Conservation (phyloP, 2,797 vertebrate genomes). For the Tragopan temminckii region DNA sequence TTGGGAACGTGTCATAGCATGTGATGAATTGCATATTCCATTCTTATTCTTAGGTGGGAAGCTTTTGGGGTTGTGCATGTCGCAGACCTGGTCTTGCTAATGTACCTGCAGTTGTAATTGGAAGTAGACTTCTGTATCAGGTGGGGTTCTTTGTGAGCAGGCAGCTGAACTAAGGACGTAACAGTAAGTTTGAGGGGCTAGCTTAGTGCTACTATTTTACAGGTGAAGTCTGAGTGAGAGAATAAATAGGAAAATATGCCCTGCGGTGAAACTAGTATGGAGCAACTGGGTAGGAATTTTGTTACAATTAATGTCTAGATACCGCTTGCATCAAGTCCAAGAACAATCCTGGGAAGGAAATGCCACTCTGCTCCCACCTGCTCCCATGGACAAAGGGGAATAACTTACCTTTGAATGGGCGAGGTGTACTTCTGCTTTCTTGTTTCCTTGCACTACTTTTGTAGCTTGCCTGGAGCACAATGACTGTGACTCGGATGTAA, state of each 20-base stretch:
- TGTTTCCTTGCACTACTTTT: neutral
- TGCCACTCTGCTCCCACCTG: neutral
- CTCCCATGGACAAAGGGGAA: fast-evolving
- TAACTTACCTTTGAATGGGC: neutral
- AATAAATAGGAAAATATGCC: neutral
- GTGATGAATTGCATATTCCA: slow-evolving; percentile 63
- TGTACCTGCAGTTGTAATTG: neutral
- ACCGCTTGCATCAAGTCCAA: neutral
- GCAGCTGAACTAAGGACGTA: neutral
- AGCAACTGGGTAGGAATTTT: neutral
- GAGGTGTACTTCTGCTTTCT: neutral
- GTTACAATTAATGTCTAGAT: neutral
- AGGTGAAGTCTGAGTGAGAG: slow-evolving; percentile 23
- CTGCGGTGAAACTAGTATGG: neutral
- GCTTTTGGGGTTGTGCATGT: slow-evolving; percentile 34
- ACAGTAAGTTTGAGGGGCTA: neutral
- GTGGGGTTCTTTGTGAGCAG: neutral
- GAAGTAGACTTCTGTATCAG: neutral
- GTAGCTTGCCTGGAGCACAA: neutral
- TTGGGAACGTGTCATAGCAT: neutral
- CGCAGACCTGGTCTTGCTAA: neutral
- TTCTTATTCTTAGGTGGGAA: slow-evolving; percentile 51
- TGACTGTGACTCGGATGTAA: neutral
- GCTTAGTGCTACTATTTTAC: neutral
- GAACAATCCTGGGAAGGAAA: neutral